Evolutionary conservation across 2,113 vertebrate species (phyloP), one percentile per base, ranked within the genome.

Genomic region (Corythoichthys intestinalis): DNA sequence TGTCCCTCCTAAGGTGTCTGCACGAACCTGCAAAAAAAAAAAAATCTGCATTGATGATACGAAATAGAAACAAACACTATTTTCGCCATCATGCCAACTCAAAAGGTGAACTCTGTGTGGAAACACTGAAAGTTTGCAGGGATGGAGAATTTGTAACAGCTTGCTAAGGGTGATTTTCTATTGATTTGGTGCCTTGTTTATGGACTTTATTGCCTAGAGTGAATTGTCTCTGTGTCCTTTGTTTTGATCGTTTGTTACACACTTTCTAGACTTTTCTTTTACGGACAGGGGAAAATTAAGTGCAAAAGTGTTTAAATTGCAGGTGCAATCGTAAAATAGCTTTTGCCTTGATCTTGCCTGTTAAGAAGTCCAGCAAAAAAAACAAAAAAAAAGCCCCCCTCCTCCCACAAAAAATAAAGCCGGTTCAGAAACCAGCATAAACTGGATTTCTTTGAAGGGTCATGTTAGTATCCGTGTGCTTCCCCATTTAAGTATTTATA

Each of bases 121-220:
- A 28, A 28, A 28, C 20, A 28, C 20, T 28, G 20, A 28, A 28
- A 28, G 20, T 28, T 28, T 28, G 20, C 56, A 72, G 67, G 69
- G 67, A 77, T 71, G 72, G 70, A 49, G 62, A 39, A 48, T 71
- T 69, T 38, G 13, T 17, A 72, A 6, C 6, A 48, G 53, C 46
- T 10, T 14, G n/a, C 57, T 54, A 60, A 3, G 6, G 37, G 54
- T 39, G 49, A 11, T 35, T 13, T 41, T 1, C 50, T 68, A 77
- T 73, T 75, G 68, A 77, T 75, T 54, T 59, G 49, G 13, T 39
- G n/a, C 17, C 44, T 44, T 78, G 67, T 65, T 73, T 65, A 56
- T 59, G 11, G 69, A 65, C 6, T 13, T 66, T 34, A 49, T 20
- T 60, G 49, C 49, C 57, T 37, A 52, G 72, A 49, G 67, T 57